Base-by-base conservation (phyloP, 2,113 vertebrate genomes). In the Cryptomyrus ogoouensis region DNA sequence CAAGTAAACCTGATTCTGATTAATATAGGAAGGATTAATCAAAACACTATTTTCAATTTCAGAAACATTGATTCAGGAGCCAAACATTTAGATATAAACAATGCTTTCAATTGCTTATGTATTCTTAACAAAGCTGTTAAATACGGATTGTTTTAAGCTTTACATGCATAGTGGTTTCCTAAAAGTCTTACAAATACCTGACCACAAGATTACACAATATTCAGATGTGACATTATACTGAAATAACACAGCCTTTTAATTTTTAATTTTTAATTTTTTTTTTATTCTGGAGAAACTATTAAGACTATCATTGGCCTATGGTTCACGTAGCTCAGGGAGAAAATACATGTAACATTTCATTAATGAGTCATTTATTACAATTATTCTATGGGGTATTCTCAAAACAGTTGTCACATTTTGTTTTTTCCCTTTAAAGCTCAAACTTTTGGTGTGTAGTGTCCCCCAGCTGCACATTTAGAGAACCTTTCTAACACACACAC, bases 371-470 rank as follows among this genome's bases (percentile, higher is more conserved):
- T 87, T 83, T 89, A 44, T 35, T 80, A 52, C 58, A 90, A 89
- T 50, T 21, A 90, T 52, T 46, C 31, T 85, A 15, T 35, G 66
- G 80, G 89, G 12, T 47, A 21, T 66, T 90, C 35, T 62, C 42
- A 56, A 39, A 77, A 42, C 86, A 88, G 35, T 9, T 62, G 47
- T 87, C 49, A 52, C 85, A 87, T 87, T 88, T 88, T 83, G 13
- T 39, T 87, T n/a, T 53, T 91, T 92, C 89, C 89, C 88, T 90
- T 92, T 90, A 89, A 90, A 92, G 89, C 89, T 83, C 85, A 70
- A 90, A 90, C 52, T 49, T 83, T 80, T 83, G 47, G 24, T 35
- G 49, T 89, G 90, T 85, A 88, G 77, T 49, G 35, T 44, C 47
- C 89, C 53, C 53, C 88, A 83, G 21, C 31, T 86, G 12, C 66